phyloP scores from a whole-genome alignment of 2,888 invertebrate genomes.

The Eurytoma adleriae region DNA sequence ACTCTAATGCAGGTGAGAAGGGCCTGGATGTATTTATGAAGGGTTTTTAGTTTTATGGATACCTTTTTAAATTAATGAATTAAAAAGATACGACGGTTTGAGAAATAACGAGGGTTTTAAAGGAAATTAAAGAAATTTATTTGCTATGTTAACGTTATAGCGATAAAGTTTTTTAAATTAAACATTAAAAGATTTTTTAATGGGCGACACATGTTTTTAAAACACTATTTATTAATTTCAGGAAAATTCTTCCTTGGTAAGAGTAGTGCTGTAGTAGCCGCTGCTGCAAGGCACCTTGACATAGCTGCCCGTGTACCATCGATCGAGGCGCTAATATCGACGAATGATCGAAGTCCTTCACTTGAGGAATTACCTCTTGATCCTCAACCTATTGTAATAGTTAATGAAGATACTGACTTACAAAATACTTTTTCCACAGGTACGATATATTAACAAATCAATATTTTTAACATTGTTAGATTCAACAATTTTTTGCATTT shows the following conservation, averaged over 20 bases:
- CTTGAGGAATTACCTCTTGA: constrained; percentile 91
- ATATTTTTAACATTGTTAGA: too few species aligned
- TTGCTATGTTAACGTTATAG: too few species aligned
- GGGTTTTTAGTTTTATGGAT: too few species aligned
- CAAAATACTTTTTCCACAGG: constrained; percentile 28
- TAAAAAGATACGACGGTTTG: too few species aligned
- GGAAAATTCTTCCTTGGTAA: constrained; percentile 50
- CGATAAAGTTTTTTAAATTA: too few species aligned
- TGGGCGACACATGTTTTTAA: too few species aligned
- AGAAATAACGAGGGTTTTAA: too few species aligned
- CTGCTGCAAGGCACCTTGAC: constrained; percentile 53
- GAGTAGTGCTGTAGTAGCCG: constrained; percentile 43
- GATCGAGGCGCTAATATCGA: constrained; percentile 32
- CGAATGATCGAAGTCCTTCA: constrained; percentile 86
- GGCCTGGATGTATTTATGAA: not conserved
- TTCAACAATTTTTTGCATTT: too few species aligned
- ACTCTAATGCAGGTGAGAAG: constrained; percentile 62
- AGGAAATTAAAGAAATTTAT: too few species aligned
- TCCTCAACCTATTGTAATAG: constrained; percentile 74
- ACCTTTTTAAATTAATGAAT: too few species aligned
- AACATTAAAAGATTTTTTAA: too few species aligned
- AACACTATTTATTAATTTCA: not conserved
- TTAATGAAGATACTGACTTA: constrained; percentile 47
- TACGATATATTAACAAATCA: not conserved
- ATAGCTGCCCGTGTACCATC: constrained; percentile 47